Percentiles rank a stretch among this genome's conserved stretches.
phyloP scores from a whole-genome alignment of 2,888 invertebrate species.

The Oegoconia quadripuncta region DNA sequence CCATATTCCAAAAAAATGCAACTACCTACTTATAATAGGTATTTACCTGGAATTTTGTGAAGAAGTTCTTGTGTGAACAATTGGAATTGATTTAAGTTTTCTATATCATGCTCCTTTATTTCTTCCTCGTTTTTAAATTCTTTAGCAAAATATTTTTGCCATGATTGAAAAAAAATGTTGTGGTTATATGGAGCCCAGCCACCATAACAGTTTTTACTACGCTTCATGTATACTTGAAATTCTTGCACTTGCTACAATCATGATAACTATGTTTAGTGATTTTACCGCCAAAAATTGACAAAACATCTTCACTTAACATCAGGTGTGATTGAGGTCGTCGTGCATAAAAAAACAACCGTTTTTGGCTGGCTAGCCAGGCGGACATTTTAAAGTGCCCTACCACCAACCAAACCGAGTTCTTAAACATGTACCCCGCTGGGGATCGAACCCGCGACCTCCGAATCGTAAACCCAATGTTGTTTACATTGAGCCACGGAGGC shows the following conservation, averaged over 20 bases:
- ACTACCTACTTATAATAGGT: constrained; percentile 1
- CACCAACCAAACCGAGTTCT: too few species aligned
- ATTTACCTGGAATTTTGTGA: constrained; percentile 45
- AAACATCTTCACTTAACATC: too few species aligned
- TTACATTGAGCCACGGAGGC: too few species aligned
- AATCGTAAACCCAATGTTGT: too few species aligned
- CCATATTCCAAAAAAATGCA: too few species aligned
- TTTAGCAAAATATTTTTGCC: constrained; percentile 48
- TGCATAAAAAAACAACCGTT: too few species aligned
- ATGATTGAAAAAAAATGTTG: constrained; percentile 67
- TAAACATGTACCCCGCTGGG: too few species aligned
- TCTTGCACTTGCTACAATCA: constrained; percentile 71
- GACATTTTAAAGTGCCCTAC: too few species aligned
- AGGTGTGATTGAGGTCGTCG: too few species aligned
- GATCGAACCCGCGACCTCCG: too few species aligned
- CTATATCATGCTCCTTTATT: constrained; percentile 11
- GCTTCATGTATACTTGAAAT: constrained; percentile 74
- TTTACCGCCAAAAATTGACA: too few species aligned
- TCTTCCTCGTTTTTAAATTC: constrained; percentile 12
- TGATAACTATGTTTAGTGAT: background rate
- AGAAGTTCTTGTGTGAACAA: constrained; percentile 39
- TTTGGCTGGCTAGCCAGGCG: too few species aligned
- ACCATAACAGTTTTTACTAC: constrained; percentile 70
- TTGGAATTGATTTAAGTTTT: constrained; percentile 21
- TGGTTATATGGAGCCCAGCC: constrained; percentile 80